Evolutionary conservation across 2,797 vertebrate species (phyloP).

Genomic region (Pitangus sulphuratus): DNA sequence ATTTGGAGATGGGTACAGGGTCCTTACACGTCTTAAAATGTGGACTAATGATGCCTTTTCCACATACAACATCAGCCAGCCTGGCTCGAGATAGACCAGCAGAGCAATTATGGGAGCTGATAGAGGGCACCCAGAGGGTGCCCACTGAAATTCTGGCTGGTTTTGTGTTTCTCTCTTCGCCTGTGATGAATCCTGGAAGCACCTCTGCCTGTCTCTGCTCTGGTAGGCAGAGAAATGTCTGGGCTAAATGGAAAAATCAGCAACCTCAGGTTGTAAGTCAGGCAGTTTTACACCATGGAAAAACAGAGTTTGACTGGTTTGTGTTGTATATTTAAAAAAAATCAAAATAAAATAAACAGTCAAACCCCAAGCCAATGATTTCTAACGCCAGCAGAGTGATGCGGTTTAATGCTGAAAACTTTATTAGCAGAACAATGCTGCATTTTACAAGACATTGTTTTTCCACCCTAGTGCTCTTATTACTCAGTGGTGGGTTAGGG

Average conservation of each 20-base stretch:
- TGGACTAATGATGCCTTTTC: not conserved
- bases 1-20: not conserved
- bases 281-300: conserved; percentile 26
- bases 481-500: conserved; percentile 29
- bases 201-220: not conserved
- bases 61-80: fast-evolving
- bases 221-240: not conserved
- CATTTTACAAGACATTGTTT: conserved; percentile 67
- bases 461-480: conserved; percentile 39
- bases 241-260: conserved; percentile 62
- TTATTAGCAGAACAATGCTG: conserved; percentile 68
- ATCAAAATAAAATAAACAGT: conserved; percentile 59
- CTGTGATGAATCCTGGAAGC: conserved; percentile 41
- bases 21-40: not conserved
- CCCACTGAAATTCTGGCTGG: not conserved
- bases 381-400: conserved; percentile 34
- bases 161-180: not conserved
- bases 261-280: conserved; percentile 53
- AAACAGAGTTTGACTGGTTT: conserved; percentile 41
- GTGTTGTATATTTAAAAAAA: conserved; percentile 17
- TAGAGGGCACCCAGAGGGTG: not conserved
- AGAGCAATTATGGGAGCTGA: fast-evolving
- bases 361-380: conserved; percentile 53
- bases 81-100: not conserved
- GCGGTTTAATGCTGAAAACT: conserved; percentile 62